phyloP scores from a whole-genome alignment of 2,797 vertebrate genomes.

The Tauraco hartlaubi region DNA sequence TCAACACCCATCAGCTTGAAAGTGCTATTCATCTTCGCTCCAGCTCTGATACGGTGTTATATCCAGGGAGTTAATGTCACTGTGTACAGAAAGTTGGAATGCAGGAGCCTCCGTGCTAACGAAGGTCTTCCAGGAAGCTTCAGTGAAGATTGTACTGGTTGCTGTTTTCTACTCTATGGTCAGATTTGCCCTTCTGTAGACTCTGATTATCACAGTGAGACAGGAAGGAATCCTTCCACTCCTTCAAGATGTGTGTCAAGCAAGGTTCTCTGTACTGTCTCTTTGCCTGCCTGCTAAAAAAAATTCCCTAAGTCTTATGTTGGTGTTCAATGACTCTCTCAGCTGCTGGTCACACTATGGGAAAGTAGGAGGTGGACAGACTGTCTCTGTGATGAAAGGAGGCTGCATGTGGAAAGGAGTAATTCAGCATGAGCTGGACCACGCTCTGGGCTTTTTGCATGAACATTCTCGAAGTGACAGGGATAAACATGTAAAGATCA shows the following conservation, averaged over 20 bases:
- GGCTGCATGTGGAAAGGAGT: conserved; percentile 89
- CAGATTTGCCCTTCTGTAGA: neutral
- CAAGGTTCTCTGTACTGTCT: neutral
- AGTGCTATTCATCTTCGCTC: neutral
- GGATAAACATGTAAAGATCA: conserved; percentile 85
- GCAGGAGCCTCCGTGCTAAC: neutral
- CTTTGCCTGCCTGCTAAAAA: neutral
- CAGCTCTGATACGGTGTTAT: neutral
- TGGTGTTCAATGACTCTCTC: neutral
- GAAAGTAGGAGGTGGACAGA: conserved; percentile 85
- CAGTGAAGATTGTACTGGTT: neutral
- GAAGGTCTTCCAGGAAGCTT: neutral
- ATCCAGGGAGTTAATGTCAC: neutral
- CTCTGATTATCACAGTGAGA: neutral
- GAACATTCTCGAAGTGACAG: conserved; percentile 90
- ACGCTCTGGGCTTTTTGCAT: conserved; percentile 89
- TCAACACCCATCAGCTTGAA: neutral
- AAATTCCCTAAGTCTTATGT: neutral
- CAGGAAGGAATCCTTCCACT: neutral
- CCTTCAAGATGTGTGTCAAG: neutral
- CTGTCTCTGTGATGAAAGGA: conserved; percentile 85
- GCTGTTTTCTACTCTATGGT: neutral
- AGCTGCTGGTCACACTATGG: conserved; percentile 93
- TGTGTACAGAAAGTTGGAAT: neutral
- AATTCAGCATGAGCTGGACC: conserved; percentile 88